Percentiles rank a stretch among this genome's conserved stretches.
Conservation (phyloP, 2,888 invertebrate species). For the Lypha dubia region DNA sequence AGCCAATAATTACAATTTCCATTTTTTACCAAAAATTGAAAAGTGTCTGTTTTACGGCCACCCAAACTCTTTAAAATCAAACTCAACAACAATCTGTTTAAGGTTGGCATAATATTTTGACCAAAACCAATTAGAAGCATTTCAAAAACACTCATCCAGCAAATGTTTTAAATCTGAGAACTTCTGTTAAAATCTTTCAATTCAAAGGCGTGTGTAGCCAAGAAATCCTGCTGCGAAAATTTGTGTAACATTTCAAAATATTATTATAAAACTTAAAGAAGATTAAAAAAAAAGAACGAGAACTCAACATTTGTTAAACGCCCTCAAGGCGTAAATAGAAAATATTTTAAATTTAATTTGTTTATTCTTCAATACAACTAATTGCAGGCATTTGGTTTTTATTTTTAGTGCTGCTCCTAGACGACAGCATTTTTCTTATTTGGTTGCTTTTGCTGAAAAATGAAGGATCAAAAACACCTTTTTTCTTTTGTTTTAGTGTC, state of each 20-base stretch:
- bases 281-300: neutral
- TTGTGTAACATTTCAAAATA: constrained; percentile 57
- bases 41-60: constrained; percentile 35
- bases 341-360: constrained; percentile 6
- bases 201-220: constrained; percentile 40
- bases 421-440: neutral
- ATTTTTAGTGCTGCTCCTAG: neutral
- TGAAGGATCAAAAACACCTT: constrained; percentile 57
- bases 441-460: neutral
- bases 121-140: constrained; percentile 57
- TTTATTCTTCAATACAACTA: constrained; percentile 40
- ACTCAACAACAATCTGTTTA: constrained; percentile 31
- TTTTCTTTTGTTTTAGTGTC: constrained; percentile 4
- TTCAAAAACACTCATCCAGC: constrained; percentile 20
- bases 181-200: constrained; percentile 1
- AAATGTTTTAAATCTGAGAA: constrained; percentile 26
- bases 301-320: constrained; percentile 8
- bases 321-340: constrained; percentile 26
- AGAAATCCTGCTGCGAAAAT: constrained; percentile 59
- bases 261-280: constrained; percentile 9
- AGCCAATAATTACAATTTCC: too few species aligned
- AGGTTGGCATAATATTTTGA: constrained; percentile 58
- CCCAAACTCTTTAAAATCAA: constrained; percentile 10
- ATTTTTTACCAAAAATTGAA: too few species aligned
- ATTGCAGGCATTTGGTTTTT: constrained; percentile 56